Percentiles rank a stretch among this genome's conserved stretches.
Conservation (phyloP, 2,113 vertebrate species). For the Thermophis baileyi region DNA sequence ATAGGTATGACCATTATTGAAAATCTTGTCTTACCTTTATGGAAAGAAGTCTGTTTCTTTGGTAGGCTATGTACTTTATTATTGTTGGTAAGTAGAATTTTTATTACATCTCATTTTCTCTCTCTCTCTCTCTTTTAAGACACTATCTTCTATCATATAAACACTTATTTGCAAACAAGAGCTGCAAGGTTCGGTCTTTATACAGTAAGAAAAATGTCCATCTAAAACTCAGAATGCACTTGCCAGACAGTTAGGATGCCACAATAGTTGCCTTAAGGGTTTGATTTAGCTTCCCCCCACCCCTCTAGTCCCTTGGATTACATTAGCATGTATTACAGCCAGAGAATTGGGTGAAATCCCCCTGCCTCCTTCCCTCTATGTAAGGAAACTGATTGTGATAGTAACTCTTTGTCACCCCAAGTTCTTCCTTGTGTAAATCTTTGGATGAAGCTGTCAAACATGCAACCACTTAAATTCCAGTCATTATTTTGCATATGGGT, state of each 20-base stretch:
- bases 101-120: not conserved
- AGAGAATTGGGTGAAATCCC: not conserved
- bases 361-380: not conserved
- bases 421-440: not conserved
- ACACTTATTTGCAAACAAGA: not conserved
- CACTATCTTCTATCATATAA: not conserved
- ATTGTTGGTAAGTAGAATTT: not conserved
- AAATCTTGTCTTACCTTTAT: not conserved
- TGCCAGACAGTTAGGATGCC: not conserved
- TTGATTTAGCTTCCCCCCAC: not conserved
- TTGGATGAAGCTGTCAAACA: not conserved
- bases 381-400: not conserved
- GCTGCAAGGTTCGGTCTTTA: not conserved
- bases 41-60: not conserved
- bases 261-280: not conserved
- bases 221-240: not conserved
- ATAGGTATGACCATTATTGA: not conserved
- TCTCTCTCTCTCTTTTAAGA: no score
- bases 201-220: not conserved
- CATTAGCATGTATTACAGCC: not conserved
- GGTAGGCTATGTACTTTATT: not conserved
- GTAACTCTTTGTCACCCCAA: not conserved
- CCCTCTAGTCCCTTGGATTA: not conserved
- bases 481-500: constrained; percentile 24
- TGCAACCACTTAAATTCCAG: constrained; percentile 7